Evolutionary conservation across 1,140 invertebrate genomes (phyloP).

Genomic region (Plutomurus gul): DNA sequence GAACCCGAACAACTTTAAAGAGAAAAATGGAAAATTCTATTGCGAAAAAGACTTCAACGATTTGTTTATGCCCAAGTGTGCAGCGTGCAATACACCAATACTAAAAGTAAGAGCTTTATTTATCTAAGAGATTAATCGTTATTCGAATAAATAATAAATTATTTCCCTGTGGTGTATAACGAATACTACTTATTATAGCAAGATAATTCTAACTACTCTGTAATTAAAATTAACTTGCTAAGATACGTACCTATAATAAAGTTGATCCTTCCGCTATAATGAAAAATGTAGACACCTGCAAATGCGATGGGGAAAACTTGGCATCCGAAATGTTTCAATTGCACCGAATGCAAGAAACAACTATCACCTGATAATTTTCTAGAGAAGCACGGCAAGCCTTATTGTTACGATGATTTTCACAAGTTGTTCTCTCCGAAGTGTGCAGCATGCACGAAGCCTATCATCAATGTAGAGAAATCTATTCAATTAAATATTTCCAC

Average conservation of each 20-base stretch:
- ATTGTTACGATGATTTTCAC: constrained; percentile 71
- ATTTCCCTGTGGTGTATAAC: too few species aligned
- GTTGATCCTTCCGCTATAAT: too few species aligned
- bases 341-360: constrained; percentile 66
- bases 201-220: too few species aligned
- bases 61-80: constrained; percentile 48
- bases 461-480: constrained; percentile 60
- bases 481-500: background rate
- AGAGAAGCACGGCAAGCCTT: constrained; percentile 67
- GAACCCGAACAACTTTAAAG: constrained; percentile 42
- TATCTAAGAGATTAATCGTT: background rate
- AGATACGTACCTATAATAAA: too few species aligned
- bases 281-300: constrained; percentile 22
- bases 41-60: constrained; percentile 46
- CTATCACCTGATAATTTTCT: constrained; percentile 70
- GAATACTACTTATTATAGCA: too few species aligned
- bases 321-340: constrained; percentile 64
- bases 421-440: constrained; percentile 69
- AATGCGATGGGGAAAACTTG: constrained; percentile 40
- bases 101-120: constrained; percentile 20
- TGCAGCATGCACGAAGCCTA: constrained; percentile 68
- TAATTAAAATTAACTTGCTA: too few species aligned
- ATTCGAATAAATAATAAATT: too few species aligned
- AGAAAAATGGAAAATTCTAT: constrained; percentile 45
- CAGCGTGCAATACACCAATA: constrained; percentile 38